phyloP scores from a whole-genome alignment of 2,797 vertebrate species.

The Crax fasciolata region DNA sequence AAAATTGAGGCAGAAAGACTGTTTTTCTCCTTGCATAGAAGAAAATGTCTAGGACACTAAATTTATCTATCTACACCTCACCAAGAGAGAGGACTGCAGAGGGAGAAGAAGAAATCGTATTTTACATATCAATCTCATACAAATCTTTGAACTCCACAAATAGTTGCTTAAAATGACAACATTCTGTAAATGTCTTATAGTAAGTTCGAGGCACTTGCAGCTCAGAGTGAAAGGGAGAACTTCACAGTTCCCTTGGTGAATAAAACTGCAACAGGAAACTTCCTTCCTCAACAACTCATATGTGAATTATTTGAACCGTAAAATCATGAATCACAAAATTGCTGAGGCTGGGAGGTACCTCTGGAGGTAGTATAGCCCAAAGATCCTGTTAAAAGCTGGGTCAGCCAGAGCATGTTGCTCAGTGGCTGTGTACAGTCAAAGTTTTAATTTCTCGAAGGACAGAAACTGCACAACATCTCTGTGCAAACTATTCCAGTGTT shows the following conservation, averaged over 20 bases:
- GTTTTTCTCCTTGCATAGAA: background rate
- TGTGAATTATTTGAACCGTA: background rate
- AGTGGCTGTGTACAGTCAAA: background rate
- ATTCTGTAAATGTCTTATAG: background rate
- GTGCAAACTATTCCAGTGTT: background rate
- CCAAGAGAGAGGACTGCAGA: background rate
- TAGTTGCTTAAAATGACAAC: background rate
- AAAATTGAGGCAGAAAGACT: background rate
- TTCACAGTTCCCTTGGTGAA: background rate
- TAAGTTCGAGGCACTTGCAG: background rate
- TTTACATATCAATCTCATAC: background rate
- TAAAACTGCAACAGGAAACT: background rate
- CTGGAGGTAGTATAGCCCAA: background rate
- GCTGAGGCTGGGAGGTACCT: background rate
- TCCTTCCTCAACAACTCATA: background rate
- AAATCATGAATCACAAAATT: background rate
- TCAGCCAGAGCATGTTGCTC: background rate
- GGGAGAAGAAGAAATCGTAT: background rate
- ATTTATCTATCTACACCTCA: background rate
- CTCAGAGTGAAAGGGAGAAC: background rate
- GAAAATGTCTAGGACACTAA: background rate
- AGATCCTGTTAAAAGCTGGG: fast-evolving
- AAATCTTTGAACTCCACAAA: background rate
- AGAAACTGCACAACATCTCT: background rate
- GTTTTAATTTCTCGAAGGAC: background rate